phyloP scores from a whole-genome alignment of 2,113 vertebrate species.

The Oenanthe oenanthe region DNA sequence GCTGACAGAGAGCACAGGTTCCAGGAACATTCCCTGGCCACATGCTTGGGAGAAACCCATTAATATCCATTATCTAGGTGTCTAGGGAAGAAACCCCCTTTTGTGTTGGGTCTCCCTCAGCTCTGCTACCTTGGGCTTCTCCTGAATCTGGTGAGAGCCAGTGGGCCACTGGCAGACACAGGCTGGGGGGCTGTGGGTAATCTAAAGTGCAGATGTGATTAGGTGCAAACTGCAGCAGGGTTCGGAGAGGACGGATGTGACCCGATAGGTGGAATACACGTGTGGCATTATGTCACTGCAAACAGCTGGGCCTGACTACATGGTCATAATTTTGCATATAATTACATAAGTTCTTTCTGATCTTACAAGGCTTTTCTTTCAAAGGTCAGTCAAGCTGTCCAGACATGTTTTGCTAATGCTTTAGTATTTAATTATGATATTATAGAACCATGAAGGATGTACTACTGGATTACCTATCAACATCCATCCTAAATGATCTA shows the following conservation, averaged over 20 bases:
- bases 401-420: background rate
- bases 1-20: background rate
- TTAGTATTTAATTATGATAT: background rate
- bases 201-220: background rate
- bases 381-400: background rate
- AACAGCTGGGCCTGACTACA: background rate
- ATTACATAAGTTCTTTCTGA: background rate
- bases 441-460: background rate
- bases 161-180: background rate
- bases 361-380: background rate
- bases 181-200: background rate
- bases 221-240: background rate
- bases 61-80: background rate
- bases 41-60: fast-evolving
- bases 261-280: background rate
- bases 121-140: background rate
- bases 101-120: background rate
- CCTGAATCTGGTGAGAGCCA: background rate
- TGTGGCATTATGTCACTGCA: background rate
- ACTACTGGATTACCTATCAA: background rate
- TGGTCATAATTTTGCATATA: background rate
- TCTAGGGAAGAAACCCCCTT: fast-evolving
- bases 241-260: background rate
- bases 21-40: background rate
- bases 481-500: background rate